Evolutionary conservation across 2,113 vertebrate genomes (phyloP).

Genomic region (Scophthalmus maximus): DNA sequence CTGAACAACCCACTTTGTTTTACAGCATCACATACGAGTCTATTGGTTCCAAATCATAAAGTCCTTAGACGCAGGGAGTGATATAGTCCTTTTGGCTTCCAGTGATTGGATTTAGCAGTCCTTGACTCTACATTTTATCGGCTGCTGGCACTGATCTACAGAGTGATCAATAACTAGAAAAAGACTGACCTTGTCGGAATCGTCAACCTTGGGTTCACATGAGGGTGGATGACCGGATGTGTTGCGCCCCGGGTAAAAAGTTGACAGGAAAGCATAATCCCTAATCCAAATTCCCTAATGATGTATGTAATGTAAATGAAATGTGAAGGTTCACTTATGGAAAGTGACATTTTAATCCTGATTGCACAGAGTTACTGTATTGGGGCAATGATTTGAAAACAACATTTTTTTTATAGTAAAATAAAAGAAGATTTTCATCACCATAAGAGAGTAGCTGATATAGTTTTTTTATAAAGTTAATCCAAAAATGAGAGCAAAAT

Average conservation of each 20-base stretch:
- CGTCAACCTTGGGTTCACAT: slow-evolving; percentile 24
- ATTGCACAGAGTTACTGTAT: slow-evolving; percentile 13
- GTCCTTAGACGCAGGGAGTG: slow-evolving; percentile 53
- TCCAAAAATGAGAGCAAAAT: background rate
- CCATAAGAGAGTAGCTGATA: background rate
- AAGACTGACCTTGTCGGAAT: slow-evolving; percentile 72
- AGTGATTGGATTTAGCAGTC: slow-evolving; percentile 72
- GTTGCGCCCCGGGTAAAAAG: slow-evolving; percentile 36
- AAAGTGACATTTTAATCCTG: background rate
- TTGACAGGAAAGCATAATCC: slow-evolving; percentile 49
- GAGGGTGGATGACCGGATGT: slow-evolving; percentile 27
- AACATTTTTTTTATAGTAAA: slow-evolving; percentile 8
- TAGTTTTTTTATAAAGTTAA: slow-evolving; percentile 4
- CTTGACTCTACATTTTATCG: slow-evolving; percentile 73
- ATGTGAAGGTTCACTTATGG: slow-evolving; percentile 5
- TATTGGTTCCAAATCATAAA: slow-evolving; percentile 82
- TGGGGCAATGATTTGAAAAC: background rate
- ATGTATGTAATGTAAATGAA: too few relatives aligned
- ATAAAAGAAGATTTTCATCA: background rate
- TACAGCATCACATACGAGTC: slow-evolving; percentile 62
- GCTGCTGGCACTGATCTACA: slow-evolving; percentile 59
- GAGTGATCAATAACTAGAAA: slow-evolving; percentile 68
- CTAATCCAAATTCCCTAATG: slow-evolving; percentile 15
- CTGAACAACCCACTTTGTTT: slow-evolving; percentile 68
- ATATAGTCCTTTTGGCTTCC: slow-evolving; percentile 63